A percentile compares a stretch with the other conserved stretches of the same genome.
Evolutionary conservation across 2,113 vertebrate species (phyloP).

Genomic region (Himantopus leucocephalus): DNA sequence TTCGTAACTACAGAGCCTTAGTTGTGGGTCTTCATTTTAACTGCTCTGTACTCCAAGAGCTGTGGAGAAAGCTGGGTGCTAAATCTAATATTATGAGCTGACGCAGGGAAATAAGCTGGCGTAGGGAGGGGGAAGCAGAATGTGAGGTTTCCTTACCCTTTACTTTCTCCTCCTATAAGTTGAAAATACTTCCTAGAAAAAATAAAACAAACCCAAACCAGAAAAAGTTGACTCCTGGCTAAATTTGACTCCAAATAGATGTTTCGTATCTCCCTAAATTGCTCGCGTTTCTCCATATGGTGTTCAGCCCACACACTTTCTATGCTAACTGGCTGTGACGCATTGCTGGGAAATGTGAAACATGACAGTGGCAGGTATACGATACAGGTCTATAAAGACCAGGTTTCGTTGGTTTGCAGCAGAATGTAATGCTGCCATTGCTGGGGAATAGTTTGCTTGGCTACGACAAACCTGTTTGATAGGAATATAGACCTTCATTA

Average conservation of each 20-base stretch:
- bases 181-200: neutral
- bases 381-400: neutral
- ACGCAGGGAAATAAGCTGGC: rapidly evolving
- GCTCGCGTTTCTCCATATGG: neutral
- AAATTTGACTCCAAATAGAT: neutral
- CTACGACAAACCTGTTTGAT: no score
- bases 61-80: neutral
- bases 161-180: neutral
- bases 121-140: neutral
- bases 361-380: neutral
- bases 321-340: neutral
- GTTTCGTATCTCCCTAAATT: neutral
- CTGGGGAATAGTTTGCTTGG: neutral
- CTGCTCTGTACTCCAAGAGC: neutral
- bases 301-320: slow-evolving; percentile 19
- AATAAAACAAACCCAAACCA: no score
- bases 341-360: neutral
- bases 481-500: neutral
- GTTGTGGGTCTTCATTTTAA: neutral
- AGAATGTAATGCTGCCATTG: neutral
- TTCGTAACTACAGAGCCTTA: neutral
- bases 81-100: rapidly evolving
- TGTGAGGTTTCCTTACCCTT: neutral
- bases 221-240: neutral
- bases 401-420: neutral